phyloP scores from a whole-genome alignment of 2,113 vertebrate species.

The Cygnus atratus region DNA sequence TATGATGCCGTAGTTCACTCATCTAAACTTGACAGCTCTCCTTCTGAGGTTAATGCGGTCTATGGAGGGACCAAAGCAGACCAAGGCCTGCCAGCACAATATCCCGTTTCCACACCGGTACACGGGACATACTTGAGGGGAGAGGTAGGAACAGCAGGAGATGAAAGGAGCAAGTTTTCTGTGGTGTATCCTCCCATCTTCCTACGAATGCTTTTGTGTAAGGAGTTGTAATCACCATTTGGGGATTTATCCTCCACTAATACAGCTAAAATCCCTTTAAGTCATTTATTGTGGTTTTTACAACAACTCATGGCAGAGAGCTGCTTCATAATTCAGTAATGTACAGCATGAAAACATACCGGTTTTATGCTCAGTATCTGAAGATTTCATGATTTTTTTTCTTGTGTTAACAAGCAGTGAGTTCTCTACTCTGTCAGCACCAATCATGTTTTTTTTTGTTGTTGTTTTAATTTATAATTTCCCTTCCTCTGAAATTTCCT shows the following conservation, averaged over 20 bases:
- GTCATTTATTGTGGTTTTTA: not conserved
- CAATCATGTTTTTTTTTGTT: not conserved
- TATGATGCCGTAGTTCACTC: not conserved
- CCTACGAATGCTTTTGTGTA: not conserved
- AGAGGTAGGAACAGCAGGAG: not conserved
- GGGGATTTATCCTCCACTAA: not conserved
- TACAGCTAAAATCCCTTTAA: not conserved
- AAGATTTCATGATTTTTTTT: not conserved
- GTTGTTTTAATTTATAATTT: not conserved
- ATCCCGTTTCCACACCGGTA: not conserved
- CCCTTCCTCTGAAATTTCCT: not conserved
- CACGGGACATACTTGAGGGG: not conserved
- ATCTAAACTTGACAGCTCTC: not conserved
- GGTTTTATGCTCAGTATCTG: not conserved
- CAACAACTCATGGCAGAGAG: not conserved
- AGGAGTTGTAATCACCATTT: not conserved
- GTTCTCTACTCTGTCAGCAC: not conserved
- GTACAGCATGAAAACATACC: not conserved
- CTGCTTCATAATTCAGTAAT: not conserved
- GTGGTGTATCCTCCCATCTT: not conserved
- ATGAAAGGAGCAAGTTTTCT: not conserved
- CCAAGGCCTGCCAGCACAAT: not conserved
- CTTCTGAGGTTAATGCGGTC: not conserved
- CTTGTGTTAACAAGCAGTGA: not conserved
- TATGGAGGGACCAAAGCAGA: not conserved